Evolutionary conservation across 2,113 vertebrate genomes (phyloP), one percentile per base, ranked within the genome.

Genomic region (Callorhinus ursinus): DNA sequence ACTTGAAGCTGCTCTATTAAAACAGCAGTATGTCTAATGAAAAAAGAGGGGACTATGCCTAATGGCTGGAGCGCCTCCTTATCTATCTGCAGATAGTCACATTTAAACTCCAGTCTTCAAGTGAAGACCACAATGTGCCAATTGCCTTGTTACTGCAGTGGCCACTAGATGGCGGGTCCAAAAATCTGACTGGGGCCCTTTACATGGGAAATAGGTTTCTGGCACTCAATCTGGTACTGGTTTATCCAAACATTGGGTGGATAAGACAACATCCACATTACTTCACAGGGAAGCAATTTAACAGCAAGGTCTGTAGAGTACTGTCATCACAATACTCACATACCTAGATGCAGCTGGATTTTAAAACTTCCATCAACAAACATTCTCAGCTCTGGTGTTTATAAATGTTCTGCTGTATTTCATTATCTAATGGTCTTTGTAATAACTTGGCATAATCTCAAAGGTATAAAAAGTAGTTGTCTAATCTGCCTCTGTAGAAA

Each of bases 141-240:
- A 90, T 0, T 69, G 39, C 63, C 53, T 95, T 87, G 88, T 87
- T 92, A 96, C 42, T 69, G 15, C 39, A 95, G 88, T 97, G 96
- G 90, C 97, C 98, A 98, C 96, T 97, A 98, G 97, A 96, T 98
- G 97, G 97, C 97, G 96, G 97, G 95, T 96, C 93, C 97, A 97
- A 96, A 96, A 97, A 95, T 93, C 33, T 67, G 83, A 88, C 0
- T 71, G 89, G 86, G 94, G 87, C 36, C 61, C 97, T 28, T 80
- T 80, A 55, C 9, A n/a, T 1, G 28, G 59, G 26, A 71, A 55
- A 61, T 26, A 63, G 46, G 39, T 36, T 95, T 49, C 77, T 81
- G 77, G 57, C n/a, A 33, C 24, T 55, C 21, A 51, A 0, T 26
- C 7, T 36, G 80, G 65, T 19, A 83, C 0, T 83, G 51, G 42